A percentile compares a stretch with the other conserved stretches of the same genome.
phyloP scores from a whole-genome alignment of 2,797 vertebrate genomes.

The Lophotriccus pileatus region DNA sequence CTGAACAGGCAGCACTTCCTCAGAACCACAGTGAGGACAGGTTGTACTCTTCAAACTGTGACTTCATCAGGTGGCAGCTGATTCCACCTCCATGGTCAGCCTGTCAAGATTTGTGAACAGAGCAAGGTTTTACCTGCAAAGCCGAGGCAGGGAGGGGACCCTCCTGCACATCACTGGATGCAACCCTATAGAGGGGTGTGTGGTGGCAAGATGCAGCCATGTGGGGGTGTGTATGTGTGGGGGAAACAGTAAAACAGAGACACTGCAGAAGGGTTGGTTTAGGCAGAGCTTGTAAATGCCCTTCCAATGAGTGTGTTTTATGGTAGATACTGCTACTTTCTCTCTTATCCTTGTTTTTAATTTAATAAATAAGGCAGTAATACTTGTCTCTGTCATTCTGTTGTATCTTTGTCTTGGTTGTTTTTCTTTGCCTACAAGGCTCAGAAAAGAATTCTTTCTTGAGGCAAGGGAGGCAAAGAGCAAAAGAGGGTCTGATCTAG shows the following conservation, averaged over 20 bases:
- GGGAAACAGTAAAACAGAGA: not conserved
- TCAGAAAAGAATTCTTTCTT: constrained; percentile 44
- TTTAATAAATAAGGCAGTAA: constrained; percentile 6
- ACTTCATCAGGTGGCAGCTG: not conserved
- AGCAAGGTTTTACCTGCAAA: not conserved
- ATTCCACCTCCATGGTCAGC: not conserved
- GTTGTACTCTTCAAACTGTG: not conserved
- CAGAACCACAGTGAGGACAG: not conserved
- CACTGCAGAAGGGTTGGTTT: not conserved
- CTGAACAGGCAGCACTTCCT: not conserved
- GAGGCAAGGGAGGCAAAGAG: constrained; percentile 2
- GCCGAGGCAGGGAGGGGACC: not conserved
- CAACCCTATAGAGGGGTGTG: not conserved
- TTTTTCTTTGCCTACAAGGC: constrained; percentile 18
- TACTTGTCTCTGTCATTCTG: not conserved
- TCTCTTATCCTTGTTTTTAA: constrained; percentile 3
- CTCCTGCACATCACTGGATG: not conserved
- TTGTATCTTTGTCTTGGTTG: not conserved
- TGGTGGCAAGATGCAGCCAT: not conserved
- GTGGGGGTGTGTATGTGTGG: too few species aligned
- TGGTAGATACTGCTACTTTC: not conserved
- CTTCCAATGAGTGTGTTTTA: not conserved
- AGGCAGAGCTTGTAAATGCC: not conserved
- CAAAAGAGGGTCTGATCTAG: not conserved
- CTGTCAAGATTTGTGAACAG: not conserved